These are phyloP conservation scores for Daphoenositta chrysoptera DNA, from an alignment of 2,113 vertebrate genomes.

Conservation along the genomic window DNA sequence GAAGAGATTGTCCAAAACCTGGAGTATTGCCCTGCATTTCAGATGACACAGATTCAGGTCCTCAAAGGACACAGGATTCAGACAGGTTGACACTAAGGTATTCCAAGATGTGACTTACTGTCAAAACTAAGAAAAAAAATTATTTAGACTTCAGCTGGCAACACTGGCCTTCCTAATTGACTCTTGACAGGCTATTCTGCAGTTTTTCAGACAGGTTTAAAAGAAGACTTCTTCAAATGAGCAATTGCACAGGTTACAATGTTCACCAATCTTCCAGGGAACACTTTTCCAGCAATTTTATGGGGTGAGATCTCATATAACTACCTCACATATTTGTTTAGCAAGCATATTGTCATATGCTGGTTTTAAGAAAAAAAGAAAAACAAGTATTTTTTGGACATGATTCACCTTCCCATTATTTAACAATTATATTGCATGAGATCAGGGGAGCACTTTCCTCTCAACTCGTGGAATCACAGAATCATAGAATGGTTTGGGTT, in stretches of 20 bases:
- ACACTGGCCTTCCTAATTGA: background rate
- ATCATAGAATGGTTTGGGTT: background rate
- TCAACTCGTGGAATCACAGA: background rate
- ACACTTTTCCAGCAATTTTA: background rate
- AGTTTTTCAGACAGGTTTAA: background rate
- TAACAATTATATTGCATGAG: background rate
- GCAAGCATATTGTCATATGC: background rate
- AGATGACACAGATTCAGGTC: background rate
- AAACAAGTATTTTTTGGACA: accelerated
- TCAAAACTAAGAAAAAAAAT: background rate
- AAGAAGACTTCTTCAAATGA: background rate
- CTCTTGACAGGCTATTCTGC: background rate
- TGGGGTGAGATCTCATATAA: background rate
- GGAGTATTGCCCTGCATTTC: background rate
- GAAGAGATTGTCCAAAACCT: background rate
- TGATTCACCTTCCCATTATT: background rate
- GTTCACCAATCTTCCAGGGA: background rate
- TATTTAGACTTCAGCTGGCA: background rate
- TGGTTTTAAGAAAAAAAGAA: background rate
- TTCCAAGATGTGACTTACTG: background rate
- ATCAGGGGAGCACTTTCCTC: background rate
- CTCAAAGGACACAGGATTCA: background rate
- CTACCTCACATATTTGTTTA: background rate
- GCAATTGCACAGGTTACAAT: background rate
- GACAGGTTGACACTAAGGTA: background rate